These are phyloP conservation scores for Palythoa grandis DNA, from an alignment of 92 coral and sea anemone genomes.

Conservation along the genomic window DNA sequence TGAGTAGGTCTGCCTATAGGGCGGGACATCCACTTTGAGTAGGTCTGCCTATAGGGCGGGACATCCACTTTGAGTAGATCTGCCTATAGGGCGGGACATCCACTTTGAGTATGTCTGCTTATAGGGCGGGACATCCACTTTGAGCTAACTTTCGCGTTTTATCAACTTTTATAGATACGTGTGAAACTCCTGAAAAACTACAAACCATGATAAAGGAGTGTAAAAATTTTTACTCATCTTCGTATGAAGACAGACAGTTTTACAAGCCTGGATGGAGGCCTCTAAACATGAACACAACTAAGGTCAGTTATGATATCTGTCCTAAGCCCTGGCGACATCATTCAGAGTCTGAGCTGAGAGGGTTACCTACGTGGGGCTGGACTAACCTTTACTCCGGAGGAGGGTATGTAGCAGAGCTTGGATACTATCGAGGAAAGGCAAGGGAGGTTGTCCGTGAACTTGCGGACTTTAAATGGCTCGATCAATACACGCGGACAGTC, in stretches of 20 bases:
- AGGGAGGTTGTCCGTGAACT: constrained; percentile 61
- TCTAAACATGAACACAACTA: constrained; percentile 52
- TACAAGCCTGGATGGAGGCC: constrained; percentile 79
- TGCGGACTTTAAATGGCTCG: constrained; percentile 61
- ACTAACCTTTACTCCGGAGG: constrained; percentile 77
- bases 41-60: too few relatives aligned
- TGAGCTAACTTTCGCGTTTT: background rate
- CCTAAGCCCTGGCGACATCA: constrained; percentile 83
- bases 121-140: background rate
- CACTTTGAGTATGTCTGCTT: too few relatives aligned
- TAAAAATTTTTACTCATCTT: constrained; percentile 46
- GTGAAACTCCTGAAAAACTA: constrained; percentile 28
- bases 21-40: too few relatives aligned
- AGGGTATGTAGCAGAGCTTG: constrained; percentile 91
- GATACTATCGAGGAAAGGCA: constrained; percentile 74
- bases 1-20: too few relatives aligned
- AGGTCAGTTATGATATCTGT: constrained; percentile 58
- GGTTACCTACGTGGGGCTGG: constrained; percentile 75
- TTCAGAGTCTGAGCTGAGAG: constrained; percentile 58
- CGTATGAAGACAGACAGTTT: constrained; percentile 60
- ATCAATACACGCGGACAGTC: constrained; percentile 66
- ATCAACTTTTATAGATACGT: constrained; percentile 24
- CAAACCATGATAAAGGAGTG: constrained; percentile 36
- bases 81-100: too few relatives aligned
- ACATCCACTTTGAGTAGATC: too few relatives aligned